phyloP scores from a whole-genome alignment of 2,113 vertebrate species.

The Leucosticte australis region DNA sequence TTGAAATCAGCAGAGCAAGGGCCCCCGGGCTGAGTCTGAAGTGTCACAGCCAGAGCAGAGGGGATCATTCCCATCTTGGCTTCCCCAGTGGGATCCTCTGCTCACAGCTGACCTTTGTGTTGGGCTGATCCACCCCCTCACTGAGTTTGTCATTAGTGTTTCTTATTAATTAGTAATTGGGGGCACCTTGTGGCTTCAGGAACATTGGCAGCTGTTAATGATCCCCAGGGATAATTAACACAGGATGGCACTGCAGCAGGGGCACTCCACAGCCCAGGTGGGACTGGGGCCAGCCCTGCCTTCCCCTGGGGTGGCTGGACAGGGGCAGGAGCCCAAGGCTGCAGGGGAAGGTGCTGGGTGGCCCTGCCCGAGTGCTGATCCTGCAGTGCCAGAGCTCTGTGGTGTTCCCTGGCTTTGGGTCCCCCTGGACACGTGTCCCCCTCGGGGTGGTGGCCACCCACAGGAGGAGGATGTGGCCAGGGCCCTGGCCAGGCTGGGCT shows the following conservation, averaged over 20 bases:
- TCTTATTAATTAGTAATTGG: background rate
- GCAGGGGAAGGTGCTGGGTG: background rate
- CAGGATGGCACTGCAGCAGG: accelerated
- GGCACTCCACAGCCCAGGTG: background rate
- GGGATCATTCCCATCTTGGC: background rate
- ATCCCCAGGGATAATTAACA: accelerated
- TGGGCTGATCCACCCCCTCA: background rate
- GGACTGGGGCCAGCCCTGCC: background rate
- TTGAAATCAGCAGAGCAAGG: background rate
- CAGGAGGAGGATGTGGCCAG: background rate
- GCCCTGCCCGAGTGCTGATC: accelerated
- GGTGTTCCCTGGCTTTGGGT: background rate
- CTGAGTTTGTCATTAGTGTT: background rate
- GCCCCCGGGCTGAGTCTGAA: background rate
- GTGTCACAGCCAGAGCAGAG: background rate
- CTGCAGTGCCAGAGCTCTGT: accelerated
- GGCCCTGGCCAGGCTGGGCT: background rate
- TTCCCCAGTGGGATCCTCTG: background rate
- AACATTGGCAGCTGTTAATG: accelerated
- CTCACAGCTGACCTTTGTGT: background rate
- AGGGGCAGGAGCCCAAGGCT: background rate
- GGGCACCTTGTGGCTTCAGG: background rate
- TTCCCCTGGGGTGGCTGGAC: no score
- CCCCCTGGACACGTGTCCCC: accelerated
- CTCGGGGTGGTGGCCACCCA: background rate